phyloP scores from a whole-genome alignment of 2,113 vertebrate species.

The Clupea harengus region DNA sequence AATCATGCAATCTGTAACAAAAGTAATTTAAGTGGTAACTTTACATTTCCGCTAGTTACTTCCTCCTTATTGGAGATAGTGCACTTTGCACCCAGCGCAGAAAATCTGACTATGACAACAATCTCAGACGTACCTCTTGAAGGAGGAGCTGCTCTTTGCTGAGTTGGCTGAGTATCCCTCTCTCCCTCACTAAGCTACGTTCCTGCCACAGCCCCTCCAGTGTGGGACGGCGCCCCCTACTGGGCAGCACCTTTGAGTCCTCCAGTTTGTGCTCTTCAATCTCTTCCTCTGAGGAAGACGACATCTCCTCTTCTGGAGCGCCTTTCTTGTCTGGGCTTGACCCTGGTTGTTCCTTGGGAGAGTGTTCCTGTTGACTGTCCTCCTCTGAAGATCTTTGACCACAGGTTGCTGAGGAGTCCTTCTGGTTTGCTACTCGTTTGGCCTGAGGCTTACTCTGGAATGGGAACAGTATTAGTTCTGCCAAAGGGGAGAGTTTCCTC shows the following conservation, averaged over 20 bases:
- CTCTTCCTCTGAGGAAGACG: not conserved
- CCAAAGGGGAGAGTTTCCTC: slow-evolving; percentile 9
- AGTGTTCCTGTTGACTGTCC: not conserved
- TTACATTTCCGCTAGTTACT: not conserved
- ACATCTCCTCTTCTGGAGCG: not conserved
- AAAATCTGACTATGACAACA: not conserved
- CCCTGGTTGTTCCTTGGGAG: not conserved
- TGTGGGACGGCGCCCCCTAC: not conserved
- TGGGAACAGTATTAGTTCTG: not conserved
- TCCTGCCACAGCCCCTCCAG: slow-evolving; percentile 42
- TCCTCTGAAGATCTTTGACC: not conserved
- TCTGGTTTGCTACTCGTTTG: not conserved
- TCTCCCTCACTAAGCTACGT: slow-evolving; percentile 33
- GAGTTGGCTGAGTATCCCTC: slow-evolving; percentile 35
- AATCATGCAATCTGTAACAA: not conserved
- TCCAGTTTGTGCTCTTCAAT: not conserved
- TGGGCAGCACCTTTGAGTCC: not conserved
- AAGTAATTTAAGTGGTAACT: not conserved
- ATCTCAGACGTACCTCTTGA: slow-evolving; percentile 40
- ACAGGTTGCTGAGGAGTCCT: not conserved
- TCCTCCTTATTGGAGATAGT: not conserved
- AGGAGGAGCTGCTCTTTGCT: slow-evolving; percentile 34
- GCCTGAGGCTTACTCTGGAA: slow-evolving; percentile 21
- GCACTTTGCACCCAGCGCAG: not conserved
- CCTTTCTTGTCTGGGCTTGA: not conserved